Percentiles rank a stretch among this genome's conserved stretches.
Evolutionary conservation across 1,140 invertebrate genomes (phyloP).

Genomic region (Arion vulgaris): DNA sequence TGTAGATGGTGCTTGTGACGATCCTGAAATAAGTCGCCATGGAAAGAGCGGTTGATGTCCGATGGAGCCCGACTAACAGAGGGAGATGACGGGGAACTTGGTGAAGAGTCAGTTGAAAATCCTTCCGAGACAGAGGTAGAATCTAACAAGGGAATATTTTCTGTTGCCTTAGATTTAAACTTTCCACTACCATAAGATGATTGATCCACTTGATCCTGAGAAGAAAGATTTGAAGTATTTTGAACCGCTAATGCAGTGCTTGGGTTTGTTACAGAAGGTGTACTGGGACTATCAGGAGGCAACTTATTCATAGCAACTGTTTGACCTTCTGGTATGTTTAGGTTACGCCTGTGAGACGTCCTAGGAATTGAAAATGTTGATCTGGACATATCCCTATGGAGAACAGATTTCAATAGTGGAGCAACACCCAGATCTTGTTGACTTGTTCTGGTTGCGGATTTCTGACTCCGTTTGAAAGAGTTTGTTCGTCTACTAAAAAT

Average conservation of each 20-base stretch:
- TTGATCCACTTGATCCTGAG: neutral
- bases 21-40: slow-evolving; percentile 2
- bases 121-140: neutral
- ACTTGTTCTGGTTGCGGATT: neutral
- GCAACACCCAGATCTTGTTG: slow-evolving; percentile 6
- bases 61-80: neutral
- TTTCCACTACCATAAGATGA: neutral
- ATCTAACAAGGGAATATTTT: neutral
- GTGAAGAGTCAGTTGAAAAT: neutral
- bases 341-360: neutral
- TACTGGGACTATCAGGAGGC: neutral
- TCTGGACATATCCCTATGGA: slow-evolving; percentile 22
- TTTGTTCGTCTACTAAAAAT: slow-evolving; percentile 3
- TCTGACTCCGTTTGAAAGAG: neutral
- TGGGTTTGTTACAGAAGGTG: neutral
- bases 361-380: slow-evolving; percentile 13
- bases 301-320: slow-evolving; percentile 7
- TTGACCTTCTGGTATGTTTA: neutral
- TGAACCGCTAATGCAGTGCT: neutral
- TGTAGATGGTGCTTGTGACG: slow-evolving; percentile 29
- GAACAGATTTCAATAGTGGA: slow-evolving; percentile 23
- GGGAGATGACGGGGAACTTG: neutral
- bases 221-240: neutral
- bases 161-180: neutral
- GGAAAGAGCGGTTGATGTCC: neutral